Base-by-base conservation (phyloP, 1,140 invertebrate species). In the Saccostrea cuccullata region DNA sequence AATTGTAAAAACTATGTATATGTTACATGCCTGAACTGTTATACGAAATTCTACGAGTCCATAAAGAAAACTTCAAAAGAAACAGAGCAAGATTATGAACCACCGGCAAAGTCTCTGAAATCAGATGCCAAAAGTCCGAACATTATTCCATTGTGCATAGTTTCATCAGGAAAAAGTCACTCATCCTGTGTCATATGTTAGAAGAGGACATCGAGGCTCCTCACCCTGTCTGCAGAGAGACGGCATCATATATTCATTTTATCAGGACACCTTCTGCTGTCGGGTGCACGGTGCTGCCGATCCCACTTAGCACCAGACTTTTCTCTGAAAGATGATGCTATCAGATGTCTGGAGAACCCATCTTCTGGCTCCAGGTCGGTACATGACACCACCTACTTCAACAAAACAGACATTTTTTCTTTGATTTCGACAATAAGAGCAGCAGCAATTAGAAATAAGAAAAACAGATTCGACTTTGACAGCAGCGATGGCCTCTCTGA, bases 21-120 rank as follows among this genome's bases (percentile, higher is more conserved):
- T 73, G 70, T 73, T 17, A 73, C 70, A 73, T 73, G 70, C n/a
- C 9, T n/a, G 9, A 36, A 23, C n/a, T 73, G 70, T n/a, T 73
- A 26, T n/a, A 17, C n/a, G 9, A 73, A 73, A n/a, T 73, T 26
- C n/a, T 26, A 73, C 12, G 2, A n/a, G n/a, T 73, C 70, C 12
- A 26, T n/a, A 17, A 23, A 26, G 70, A 11, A 12, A 73, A n/a
- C n/a, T 73, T 9, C 11, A 12, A 4, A 23, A 73, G n/a, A 73
- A 15, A 73, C n/a, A 36, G n/a, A 73, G 12, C n/a, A 11, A 73
- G 70, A 73, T 36, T 73, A 73, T 73, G 70, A 26, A 73, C 70
- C 70, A 73, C 70, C 70, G n/a, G 30, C 12, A 17, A 73, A 73
- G 70, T 15, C 12, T 11, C 11, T 9, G n/a, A 73, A 58, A 17